Conservation (phyloP, 2,888 invertebrate species). For the Scaptomyza cyrtandrae region DNA sequence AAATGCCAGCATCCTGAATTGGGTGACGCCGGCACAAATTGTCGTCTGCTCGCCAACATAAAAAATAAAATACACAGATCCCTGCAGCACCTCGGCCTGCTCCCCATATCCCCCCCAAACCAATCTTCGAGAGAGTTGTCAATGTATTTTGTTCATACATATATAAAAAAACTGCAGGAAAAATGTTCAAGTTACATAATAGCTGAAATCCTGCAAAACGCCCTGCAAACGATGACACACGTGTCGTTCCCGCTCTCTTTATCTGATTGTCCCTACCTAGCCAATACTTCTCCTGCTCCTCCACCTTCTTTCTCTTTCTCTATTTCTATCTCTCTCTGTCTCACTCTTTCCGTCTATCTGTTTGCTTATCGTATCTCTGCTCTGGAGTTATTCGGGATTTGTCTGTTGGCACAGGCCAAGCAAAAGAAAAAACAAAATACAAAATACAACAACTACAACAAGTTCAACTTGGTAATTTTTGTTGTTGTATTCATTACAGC, state of each 20-base stretch:
- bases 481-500: slow-evolving; percentile 51
- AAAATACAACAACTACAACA: slow-evolving; percentile 11
- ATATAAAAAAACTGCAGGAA: slow-evolving; percentile 1
- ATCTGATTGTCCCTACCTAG: slow-evolving; percentile 2
- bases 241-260: slow-evolving; percentile 1
- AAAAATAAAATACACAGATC: slow-evolving; percentile 1
- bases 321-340: background rate
- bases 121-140: slow-evolving; percentile 18
- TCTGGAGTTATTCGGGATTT: slow-evolving; percentile 25
- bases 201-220: slow-evolving; percentile 38
- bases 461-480: slow-evolving; percentile 15
- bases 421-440: slow-evolving; percentile 12
- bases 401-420: slow-evolving; percentile 27
- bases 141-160: too few relatives aligned
- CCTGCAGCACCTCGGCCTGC: background rate
- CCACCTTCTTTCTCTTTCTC: background rate
- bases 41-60: slow-evolving; percentile 17
- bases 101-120: background rate
- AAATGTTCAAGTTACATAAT: slow-evolving; percentile 36
- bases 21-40: slow-evolving; percentile 30
- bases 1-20: slow-evolving; percentile 17
- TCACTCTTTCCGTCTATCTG: background rate
- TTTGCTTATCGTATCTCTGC: slow-evolving; percentile 8
- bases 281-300: background rate
- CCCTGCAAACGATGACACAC: slow-evolving; percentile 15